Base-by-base conservation (phyloP, 2,888 invertebrate genomes). In the Eupsilia transversa region DNA sequence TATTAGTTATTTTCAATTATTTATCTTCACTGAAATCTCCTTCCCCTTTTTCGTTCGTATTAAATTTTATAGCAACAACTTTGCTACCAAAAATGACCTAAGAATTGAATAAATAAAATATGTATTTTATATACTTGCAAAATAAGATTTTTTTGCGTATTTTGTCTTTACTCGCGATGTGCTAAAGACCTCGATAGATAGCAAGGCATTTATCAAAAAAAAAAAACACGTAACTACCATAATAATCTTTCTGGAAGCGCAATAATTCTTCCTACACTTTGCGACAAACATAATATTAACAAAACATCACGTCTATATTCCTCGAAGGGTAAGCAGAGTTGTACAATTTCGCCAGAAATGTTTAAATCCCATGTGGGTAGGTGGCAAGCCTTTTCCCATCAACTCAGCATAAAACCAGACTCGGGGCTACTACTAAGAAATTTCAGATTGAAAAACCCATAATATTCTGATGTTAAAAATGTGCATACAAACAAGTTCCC, bases 41-140 rank as follows among this genome's bases (percentile, higher is more conserved):
- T 91, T 91, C 91, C 91, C 89, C 86, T 88, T 89, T 81, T 84
- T 68, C 38, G 43, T 73, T 66, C 33, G 17, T 63, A 46, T 14
- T 30, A 46, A 52, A 41, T 59, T 79, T 38, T 52, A 12, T 43
- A n/a, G 17, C 56, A 57, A 27, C 38, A 33, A 38, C 14, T 54
- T 4, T 23, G 33, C 46, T 77, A 77, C 9, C 6, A 38, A 43
- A 76, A 56, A 49, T 60, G 46, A 7, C 49, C 33, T 41, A 33
- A n/a, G 46, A n/a, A 75, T 59, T 30, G 20, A 23, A 49, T 20
- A 35, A 35, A 33, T 6, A 54, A 43, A 30, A 30, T 23, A 10
- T 68, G 7, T 33, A 10, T 72, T 27, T 7, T n/a, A n/a, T n/a
- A 27, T 23, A 41, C 17, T 35, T 57, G 1, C 2, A 5, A 49